phyloP scores from a whole-genome alignment of 2,888 invertebrate genomes.

The Ischnus inquisitorius region DNA sequence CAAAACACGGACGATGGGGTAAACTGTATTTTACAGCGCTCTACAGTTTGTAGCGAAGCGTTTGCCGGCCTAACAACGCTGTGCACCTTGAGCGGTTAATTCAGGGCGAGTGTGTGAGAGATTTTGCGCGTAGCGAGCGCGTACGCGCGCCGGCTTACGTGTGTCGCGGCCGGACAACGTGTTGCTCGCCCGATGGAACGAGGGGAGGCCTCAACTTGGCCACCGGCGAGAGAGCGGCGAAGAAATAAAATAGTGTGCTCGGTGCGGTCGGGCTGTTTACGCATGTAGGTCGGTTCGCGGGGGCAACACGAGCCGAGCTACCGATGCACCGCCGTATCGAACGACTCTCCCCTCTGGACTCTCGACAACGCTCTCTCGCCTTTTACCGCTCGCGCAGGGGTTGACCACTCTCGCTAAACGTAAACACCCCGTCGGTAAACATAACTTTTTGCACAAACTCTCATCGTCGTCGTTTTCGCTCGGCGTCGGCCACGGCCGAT shows the following conservation, averaged over 20 bases:
- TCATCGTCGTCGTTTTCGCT: neutral
- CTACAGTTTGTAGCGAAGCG: no score
- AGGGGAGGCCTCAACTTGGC: slow-evolving; percentile 1
- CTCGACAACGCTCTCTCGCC: neutral
- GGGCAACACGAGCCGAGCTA: slow-evolving; percentile 30
- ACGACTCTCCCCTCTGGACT: slow-evolving; percentile 15
- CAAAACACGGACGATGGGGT: no score
- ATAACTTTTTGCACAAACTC: slow-evolving; percentile 68
- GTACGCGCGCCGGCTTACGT: neutral
- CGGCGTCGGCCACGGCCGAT: neutral
- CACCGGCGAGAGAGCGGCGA: neutral
- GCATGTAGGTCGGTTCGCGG: slow-evolving; percentile 34
- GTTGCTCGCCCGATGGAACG: slow-evolving; percentile 26
- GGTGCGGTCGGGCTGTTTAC: slow-evolving; percentile 37
- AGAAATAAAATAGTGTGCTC: slow-evolving; percentile 18
- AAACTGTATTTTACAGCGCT: no score
- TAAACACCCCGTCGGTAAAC: slow-evolving; percentile 74
- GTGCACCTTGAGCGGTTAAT: neutral
- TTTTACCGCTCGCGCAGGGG: slow-evolving; percentile 66
- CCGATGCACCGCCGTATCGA: slow-evolving; percentile 21
- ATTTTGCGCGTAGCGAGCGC: neutral
- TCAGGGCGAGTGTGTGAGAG: slow-evolving; percentile 24
- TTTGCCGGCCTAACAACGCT: no score
- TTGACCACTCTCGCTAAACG: slow-evolving; percentile 73
- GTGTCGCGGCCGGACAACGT: slow-evolving; percentile 43